Evolutionary conservation across 1,140 invertebrate genomes (phyloP).

Genomic region (Musca domestica): DNA sequence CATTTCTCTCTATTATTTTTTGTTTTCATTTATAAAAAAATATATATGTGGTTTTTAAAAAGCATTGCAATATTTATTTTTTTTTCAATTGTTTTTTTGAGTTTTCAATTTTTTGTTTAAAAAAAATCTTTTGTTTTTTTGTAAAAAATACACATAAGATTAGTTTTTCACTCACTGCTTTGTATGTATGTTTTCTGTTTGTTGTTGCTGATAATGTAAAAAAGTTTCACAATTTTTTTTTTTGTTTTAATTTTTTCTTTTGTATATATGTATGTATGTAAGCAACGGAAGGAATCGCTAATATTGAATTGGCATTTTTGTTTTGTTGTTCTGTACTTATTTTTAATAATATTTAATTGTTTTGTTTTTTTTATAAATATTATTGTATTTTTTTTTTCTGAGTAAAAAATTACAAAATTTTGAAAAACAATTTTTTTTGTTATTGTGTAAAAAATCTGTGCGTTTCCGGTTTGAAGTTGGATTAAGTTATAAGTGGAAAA

Average conservation of each 20-base stretch:
- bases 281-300: constrained; percentile 50
- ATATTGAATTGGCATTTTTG: constrained; percentile 28
- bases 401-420: constrained; percentile 40
- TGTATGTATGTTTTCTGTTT: constrained; percentile 4
- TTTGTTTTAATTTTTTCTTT: neutral
- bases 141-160: constrained; percentile 25
- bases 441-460: constrained; percentile 33
- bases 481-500: constrained; percentile 3
- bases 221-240: neutral
- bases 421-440: constrained; percentile 13
- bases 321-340: constrained; percentile 28
- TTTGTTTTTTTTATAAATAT: neutral
- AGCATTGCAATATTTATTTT: constrained; percentile 4
- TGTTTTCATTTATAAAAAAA: constrained; percentile 12
- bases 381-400: constrained; percentile 13
- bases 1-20: constrained; percentile 5
- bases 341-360: constrained; percentile 12
- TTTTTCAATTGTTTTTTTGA: neutral
- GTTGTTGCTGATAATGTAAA: neutral
- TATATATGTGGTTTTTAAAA: constrained; percentile 18
- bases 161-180: constrained; percentile 27
- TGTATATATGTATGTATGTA: neutral
- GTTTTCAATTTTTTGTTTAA: constrained; percentile 8
- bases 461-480: constrained; percentile 21
- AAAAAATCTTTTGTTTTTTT: constrained; percentile 17